A percentile compares a stretch with the other conserved stretches of the same genome.
Conservation (phyloP, 2,113 vertebrate genomes). For the Gallinago media region DNA sequence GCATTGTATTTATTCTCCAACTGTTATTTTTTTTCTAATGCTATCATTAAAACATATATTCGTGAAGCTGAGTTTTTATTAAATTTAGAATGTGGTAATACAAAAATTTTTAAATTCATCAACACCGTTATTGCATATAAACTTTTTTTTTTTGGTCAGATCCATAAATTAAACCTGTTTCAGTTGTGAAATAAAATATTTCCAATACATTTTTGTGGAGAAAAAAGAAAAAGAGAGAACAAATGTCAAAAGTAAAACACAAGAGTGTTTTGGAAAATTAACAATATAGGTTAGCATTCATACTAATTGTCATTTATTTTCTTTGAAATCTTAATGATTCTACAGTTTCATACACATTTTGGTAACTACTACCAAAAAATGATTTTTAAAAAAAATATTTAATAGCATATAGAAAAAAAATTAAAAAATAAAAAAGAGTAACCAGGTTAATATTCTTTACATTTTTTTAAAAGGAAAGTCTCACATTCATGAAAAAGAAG, state of each 20-base stretch:
- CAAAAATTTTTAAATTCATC: neutral
- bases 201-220: neutral
- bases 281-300: neutral
- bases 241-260: neutral
- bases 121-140: neutral
- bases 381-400: neutral
- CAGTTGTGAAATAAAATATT: neutral
- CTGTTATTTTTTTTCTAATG: neutral
- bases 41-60: slow-evolving; percentile 16
- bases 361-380: neutral
- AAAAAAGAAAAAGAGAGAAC: neutral
- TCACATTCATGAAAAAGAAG: neutral
- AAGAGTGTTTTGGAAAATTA: neutral
- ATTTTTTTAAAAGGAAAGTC: neutral
- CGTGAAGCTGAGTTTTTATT: neutral
- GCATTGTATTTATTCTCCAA: neutral
- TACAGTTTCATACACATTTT: neutral
- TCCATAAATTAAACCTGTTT: neutral
- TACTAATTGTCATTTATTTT: neutral
- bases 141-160: neutral
- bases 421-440: neutral
- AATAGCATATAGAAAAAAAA: neutral
- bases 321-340: neutral
- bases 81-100: neutral
- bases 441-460: neutral